These are phyloP conservation scores for Periophthalmus modestus DNA, from an alignment of 2,113 vertebrate genomes.

Conservation along the genomic window DNA sequence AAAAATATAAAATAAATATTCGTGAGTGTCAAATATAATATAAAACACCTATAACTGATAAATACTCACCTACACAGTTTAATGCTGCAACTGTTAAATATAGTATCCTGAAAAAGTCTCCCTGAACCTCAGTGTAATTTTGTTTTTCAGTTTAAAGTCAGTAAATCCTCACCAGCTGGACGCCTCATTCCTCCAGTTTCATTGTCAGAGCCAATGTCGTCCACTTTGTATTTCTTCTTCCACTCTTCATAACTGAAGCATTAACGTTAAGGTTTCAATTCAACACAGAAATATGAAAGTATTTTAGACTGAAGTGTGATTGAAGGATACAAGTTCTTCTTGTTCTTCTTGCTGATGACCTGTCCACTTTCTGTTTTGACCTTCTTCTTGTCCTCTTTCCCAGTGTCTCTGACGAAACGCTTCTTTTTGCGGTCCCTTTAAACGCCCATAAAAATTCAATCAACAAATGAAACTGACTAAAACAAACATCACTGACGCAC, in stretches of 20 bases:
- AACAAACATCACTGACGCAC: not conserved
- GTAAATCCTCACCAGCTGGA: slow-evolving; percentile 37
- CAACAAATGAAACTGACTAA: not conserved
- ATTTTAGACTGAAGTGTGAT: not conserved
- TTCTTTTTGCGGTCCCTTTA: slow-evolving; percentile 95
- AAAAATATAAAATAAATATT: no score
- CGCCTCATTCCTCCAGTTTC: slow-evolving; percentile 57
- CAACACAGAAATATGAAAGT: slow-evolving; percentile 8
- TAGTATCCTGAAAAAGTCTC: not conserved
- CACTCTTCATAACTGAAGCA: slow-evolving; percentile 90
- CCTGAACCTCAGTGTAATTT: not conserved
- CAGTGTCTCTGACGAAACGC: slow-evolving; percentile 85
- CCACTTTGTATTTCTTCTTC: slow-evolving; percentile 94
- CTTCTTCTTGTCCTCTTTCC: slow-evolving; percentile 89
- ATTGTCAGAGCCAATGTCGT: slow-evolving; percentile 78
- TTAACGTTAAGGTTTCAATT: slow-evolving; percentile 68
- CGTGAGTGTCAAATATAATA: no score
- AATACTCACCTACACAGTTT: no score
- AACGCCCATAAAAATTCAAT: not conserved
- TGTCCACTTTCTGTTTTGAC: slow-evolving; percentile 85
- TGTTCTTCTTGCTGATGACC: slow-evolving; percentile 87
- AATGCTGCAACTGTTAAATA: not conserved
- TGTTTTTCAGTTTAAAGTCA: not conserved
- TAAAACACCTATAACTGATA: no score
- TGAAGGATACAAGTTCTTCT: slow-evolving; percentile 92